Base-by-base conservation (phyloP, 2,888 invertebrate species). In the Agonum fuliginosum region DNA sequence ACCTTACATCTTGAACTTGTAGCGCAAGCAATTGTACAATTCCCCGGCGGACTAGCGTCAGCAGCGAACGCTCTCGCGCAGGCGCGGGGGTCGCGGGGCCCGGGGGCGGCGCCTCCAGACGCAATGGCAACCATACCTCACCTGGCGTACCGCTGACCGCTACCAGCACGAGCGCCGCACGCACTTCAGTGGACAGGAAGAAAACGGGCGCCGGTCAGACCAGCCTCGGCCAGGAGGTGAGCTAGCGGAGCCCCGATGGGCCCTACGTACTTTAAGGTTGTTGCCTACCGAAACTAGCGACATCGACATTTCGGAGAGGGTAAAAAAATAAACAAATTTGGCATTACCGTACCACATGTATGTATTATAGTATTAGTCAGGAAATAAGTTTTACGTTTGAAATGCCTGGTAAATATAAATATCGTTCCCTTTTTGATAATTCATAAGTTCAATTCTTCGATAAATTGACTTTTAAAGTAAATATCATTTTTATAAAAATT, bases 71-170 rank as follows among this genome's bases (percentile, higher is more conserved):
- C 86, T 87, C 88, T 87, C 84, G 86, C 87, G 88, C 87, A 88
- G 87, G 84, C 86, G 87, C 88, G 87, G 87, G 88, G 87, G 88
- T 88, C 80, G 86, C 87, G 79, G 79, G 81, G 78, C 54, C 81
- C 79, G 78, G 79, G 73, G 78, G 87, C 88, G 88, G 88, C 88
- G 78, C 72, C 78, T 51, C 79, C 79, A 79, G 78, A 87, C 88
- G 88, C 22, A 79, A 80, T 48, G 78, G 82, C 84, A 54, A 82
- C 81, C 81, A 24, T 81, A 84, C 46, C 84, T 84, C 78, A 81
- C 81, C 69, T 83, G 84, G 84, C 85, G 80, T 85, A 84, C 82
- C 86, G 86, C 41, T 22, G 27, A 24, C 41, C 83, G n/a, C n/a
- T n/a, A n/a, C n/a, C n/a, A n/a, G n/a, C n/a, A 37, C 37, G n/a